Conservation (phyloP, 2,113 vertebrate genomes). For the Anoplopoma fimbria region DNA sequence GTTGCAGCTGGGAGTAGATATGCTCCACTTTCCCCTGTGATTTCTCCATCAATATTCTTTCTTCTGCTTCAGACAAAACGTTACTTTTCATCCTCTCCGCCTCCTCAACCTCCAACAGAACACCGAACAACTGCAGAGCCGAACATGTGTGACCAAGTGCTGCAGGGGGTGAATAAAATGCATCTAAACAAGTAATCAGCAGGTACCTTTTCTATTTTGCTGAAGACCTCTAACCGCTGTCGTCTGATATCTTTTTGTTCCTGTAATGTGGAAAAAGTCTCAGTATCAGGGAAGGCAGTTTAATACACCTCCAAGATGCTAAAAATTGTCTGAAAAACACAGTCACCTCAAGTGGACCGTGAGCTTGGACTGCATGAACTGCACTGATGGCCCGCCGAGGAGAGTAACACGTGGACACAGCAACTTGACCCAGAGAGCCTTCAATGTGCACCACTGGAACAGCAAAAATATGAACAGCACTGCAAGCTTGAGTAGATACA, state of each 20-base stretch:
- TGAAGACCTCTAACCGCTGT: conserved; percentile 87
- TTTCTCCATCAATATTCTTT: conserved; percentile 73
- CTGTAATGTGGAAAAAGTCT: conserved; percentile 40
- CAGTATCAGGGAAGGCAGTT: neutral
- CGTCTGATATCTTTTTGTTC: conserved; percentile 85
- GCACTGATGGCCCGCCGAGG: conserved; percentile 94
- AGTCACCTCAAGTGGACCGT: conserved; percentile 86
- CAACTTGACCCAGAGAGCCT: conserved; percentile 94
- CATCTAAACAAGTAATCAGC: neutral
- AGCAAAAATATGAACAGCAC: neutral
- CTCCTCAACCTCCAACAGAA: conserved; percentile 91
- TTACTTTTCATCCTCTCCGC: conserved; percentile 76
- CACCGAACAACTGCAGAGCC: conserved; percentile 86
- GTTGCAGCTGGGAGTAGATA: conserved; percentile 85
- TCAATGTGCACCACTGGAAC: conserved; percentile 92
- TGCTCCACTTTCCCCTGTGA: conserved; percentile 83
- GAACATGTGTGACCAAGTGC: neutral
- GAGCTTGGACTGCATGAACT: conserved; percentile 88
- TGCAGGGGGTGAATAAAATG: neutral
- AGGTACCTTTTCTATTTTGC: conserved; percentile 90
- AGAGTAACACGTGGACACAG: conserved; percentile 94
- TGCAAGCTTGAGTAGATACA: neutral
- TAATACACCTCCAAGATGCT: neutral
- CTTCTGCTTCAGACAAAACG: conserved; percentile 73
- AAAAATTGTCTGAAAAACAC: neutral